Conservation (phyloP, 2,113 vertebrate genomes). For the Felis chaus region DNA sequence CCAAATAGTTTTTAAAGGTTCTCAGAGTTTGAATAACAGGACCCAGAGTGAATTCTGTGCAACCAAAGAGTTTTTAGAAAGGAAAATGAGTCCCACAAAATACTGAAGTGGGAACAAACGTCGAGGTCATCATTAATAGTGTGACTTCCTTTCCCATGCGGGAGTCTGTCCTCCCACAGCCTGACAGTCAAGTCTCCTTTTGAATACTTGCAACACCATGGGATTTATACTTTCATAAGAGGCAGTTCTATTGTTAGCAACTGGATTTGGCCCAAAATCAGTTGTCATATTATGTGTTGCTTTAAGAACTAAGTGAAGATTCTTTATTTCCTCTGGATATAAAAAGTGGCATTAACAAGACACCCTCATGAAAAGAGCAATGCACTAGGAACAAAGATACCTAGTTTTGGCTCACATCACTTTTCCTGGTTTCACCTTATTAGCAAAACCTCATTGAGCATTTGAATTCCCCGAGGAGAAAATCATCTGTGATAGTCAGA, state of each 20-base stretch:
- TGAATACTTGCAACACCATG: not conserved
- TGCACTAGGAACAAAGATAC: not conserved
- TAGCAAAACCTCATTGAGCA: not conserved
- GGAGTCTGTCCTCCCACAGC: too few species aligned
- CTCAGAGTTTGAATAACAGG: not conserved
- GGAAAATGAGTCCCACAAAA: not conserved
- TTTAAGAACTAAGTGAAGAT: not conserved
- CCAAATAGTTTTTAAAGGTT: not conserved
- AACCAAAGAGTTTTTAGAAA: not conserved
- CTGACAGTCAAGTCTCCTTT: not conserved
- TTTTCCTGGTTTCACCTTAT: not conserved
- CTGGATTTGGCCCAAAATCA: not conserved
- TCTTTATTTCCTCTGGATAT: constrained; percentile 2
- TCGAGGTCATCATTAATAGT: not conserved
- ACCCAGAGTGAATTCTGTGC: not conserved
- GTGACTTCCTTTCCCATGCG: not conserved
- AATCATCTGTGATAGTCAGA: not conserved
- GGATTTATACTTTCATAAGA: not conserved
- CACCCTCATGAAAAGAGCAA: not conserved
- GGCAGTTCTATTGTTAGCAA: not conserved
- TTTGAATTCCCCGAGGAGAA: not conserved
- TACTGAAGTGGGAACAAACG: not conserved
- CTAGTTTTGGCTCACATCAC: not conserved
- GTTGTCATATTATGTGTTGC: not conserved
- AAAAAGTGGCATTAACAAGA: not conserved